A percentile compares a stretch with the other conserved stretches of the same genome.
Conservation (phyloP, 2,888 invertebrate genomes). For the Chirona hameri region DNA sequence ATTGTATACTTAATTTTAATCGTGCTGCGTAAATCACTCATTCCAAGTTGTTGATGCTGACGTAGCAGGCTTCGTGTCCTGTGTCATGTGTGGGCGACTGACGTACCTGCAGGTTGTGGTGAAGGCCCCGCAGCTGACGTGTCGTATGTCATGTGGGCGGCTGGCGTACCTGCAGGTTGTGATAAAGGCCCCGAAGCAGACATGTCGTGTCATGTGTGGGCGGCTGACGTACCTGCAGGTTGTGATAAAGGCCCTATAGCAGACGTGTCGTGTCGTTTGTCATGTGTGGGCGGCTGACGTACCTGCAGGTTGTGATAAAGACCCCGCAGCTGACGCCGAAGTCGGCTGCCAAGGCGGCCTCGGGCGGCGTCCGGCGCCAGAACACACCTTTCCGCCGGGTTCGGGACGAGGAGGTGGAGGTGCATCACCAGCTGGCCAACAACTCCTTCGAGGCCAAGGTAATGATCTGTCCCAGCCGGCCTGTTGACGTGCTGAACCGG, state of each 20-base stretch:
- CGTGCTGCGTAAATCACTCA: not conserved
- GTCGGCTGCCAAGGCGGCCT: not conserved
- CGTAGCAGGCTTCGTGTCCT: not conserved
- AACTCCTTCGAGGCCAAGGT: slow-evolving; percentile 98
- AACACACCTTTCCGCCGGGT: slow-evolving; percentile 76
- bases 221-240: not conserved
- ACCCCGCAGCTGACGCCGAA: not conserved
- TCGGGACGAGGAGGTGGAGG: slow-evolving; percentile 65
- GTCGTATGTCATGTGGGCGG: not conserved
- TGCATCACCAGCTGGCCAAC: slow-evolving; percentile 64
- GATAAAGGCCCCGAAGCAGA: no score
- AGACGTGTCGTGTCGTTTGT: not conserved
- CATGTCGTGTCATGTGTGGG: no score
- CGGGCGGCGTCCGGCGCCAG: slow-evolving; percentile 25
- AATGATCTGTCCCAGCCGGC: slow-evolving; percentile 51
- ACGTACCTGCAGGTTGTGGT: not conserved
- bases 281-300: not conserved
- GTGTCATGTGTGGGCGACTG: not conserved
- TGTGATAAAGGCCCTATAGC: not conserved
- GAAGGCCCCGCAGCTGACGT: not conserved
- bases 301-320: not conserved
- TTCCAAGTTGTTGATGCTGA: not conserved
- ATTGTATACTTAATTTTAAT: not conserved
- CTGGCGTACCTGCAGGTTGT: not conserved
- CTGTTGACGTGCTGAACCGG: not conserved